These are phyloP conservation scores for Lota lota DNA, from an alignment of 2,113 vertebrate genomes.

Conservation along the genomic window DNA sequence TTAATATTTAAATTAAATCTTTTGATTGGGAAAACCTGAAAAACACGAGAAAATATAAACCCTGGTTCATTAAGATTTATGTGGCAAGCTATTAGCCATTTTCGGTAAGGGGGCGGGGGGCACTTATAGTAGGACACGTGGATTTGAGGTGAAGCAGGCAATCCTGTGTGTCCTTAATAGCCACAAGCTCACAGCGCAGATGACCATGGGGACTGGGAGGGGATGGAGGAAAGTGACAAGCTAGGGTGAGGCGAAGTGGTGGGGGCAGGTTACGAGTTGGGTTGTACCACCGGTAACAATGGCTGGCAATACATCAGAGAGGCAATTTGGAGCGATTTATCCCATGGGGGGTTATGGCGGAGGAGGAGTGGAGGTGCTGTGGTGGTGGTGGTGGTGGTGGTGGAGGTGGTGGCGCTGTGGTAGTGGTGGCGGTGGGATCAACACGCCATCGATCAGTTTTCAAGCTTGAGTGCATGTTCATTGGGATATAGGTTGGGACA, in stretches of 20 bases:
- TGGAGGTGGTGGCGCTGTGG: no score
- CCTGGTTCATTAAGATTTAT: no score
- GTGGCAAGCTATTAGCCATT: no score
- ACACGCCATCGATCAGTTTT: constrained; percentile 66
- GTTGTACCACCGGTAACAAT: constrained; percentile 59
- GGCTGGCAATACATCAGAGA: constrained; percentile 72
- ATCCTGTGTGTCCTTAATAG: constrained; percentile 10
- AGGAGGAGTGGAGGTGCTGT: no score
- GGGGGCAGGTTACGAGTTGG: background rate
- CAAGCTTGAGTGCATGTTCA: constrained; percentile 45
- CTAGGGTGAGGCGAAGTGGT: constrained; percentile 20
- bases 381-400: no score
- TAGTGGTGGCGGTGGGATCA: constrained; percentile 10
- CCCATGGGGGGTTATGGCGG: constrained; percentile 62
- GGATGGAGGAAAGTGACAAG: constrained; percentile 68
- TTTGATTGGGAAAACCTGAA: no score
- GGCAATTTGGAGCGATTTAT: constrained; percentile 75
- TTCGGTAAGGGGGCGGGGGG: constrained; percentile 13
- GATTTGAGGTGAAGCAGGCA: constrained; percentile 31
- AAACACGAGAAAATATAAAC: no score
- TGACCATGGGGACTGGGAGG: constrained; percentile 54
- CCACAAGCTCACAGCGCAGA: constrained; percentile 28
- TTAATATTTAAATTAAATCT: no score
- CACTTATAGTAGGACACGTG: constrained; percentile 4
- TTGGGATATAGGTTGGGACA: constrained; percentile 44